phyloP scores from a whole-genome alignment of 2,888 invertebrate genomes.

The Magallana nippona region DNA sequence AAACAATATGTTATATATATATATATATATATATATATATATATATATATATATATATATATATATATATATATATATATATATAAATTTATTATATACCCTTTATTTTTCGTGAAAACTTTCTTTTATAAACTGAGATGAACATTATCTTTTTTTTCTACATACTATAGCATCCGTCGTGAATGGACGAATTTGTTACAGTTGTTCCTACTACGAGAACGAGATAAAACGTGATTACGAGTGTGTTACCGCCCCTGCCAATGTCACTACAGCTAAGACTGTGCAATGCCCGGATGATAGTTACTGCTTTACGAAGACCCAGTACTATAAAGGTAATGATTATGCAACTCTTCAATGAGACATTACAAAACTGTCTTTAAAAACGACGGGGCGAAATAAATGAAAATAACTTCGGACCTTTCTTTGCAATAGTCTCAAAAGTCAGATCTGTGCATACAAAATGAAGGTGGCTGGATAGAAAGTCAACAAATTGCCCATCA shows the following conservation, averaged over 20 bases:
- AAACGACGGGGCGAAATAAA: too few relatives aligned
- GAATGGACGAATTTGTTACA: not conserved
- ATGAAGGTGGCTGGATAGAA: too few relatives aligned
- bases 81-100: too few relatives aligned
- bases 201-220: not conserved
- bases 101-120: too few relatives aligned
- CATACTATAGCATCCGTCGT: not conserved
- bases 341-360: not conserved
- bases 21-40: too few relatives aligned
- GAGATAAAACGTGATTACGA: not conserved
- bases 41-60: too few relatives aligned
- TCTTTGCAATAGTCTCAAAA: too few relatives aligned
- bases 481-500: too few relatives aligned
- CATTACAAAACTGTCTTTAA: not conserved
- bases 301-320: not conserved
- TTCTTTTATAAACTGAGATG: not conserved
- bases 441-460: too few relatives aligned
- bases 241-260: not conserved
- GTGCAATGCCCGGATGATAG: not conserved
- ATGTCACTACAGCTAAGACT: slow-evolving; percentile 16
- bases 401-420: too few relatives aligned
- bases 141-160: not conserved
- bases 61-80: too few relatives aligned
- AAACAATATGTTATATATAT: too few relatives aligned
- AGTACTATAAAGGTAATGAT: not conserved